Base-by-base conservation (phyloP, 2,113 vertebrate species). In the Pleuronectes platessa region DNA sequence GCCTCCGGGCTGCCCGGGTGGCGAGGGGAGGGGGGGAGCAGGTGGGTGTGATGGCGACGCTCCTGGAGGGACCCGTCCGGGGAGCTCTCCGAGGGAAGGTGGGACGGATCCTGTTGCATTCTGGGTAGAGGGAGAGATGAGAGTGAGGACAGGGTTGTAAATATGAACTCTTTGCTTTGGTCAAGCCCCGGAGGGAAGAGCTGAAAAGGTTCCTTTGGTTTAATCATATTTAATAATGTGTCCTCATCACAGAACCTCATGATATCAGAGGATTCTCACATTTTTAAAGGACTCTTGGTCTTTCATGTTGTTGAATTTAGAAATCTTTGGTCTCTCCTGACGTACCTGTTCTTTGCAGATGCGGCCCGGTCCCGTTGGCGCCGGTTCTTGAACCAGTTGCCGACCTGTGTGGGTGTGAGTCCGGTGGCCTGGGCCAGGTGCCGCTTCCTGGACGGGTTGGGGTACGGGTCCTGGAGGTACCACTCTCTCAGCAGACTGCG, bases 341-440 rank as follows among this genome's bases (percentile, higher is more conserved):
- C 0, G 8, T 37, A 95, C 95, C 95, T 94, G 90, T 95, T 95
- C 72, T 95, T 95, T 21, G 94, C 94, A 0, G 95, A 95, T 1
- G 95, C 95, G 0, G 95, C 95, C 0, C 95, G 88, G 82, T 95
- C 95, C 69, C 94, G 84, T 67, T 95, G 95, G 0, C 95, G 92
- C 3, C 95, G 93, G 80, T 95, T 95, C 78, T 95, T 95, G 89
- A 95, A 95, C 95, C 95, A 95, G 93, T 95, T 95, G 21, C 95
- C 95, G 5, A 95, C 95, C 88, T 95, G 95, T 0, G 93, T 95
- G 27, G 95, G 94, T 0, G 95, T 95, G 81, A 95, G 95, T 0
- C 95, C 95, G 0, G 95, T 95, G 58, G 94, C 95, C 90, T 95
- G 95, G 61, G 95, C 94, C 82, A 95, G 68, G 73, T 95, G 94